Conservation (phyloP, 2,888 invertebrate species). For the Limenitis camilla region DNA sequence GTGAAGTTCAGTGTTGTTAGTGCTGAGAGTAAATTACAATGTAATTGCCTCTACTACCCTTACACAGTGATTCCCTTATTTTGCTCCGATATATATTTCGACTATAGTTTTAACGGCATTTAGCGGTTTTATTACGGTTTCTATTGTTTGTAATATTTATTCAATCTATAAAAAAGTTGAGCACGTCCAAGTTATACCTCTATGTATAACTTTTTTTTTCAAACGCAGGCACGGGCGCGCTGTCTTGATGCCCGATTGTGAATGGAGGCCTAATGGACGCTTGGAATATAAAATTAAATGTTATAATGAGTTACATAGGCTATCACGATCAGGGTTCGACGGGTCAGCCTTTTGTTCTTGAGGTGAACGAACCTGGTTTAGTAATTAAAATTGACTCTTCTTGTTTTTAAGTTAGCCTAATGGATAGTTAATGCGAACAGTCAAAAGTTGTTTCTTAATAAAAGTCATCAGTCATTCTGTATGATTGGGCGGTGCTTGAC, state of each 20-base stretch:
- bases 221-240: constrained; percentile 41
- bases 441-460: constrained; percentile 26
- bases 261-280: constrained; percentile 60
- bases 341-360: constrained; percentile 52
- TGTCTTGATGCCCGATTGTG: constrained; percentile 44
- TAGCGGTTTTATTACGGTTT: too few species aligned
- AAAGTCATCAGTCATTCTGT: constrained; percentile 24
- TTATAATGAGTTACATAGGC: constrained; percentile 62
- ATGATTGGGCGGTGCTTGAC: neutral
- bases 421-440: constrained; percentile 30
- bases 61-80: too few species aligned
- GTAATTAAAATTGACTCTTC: constrained; percentile 54
- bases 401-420: constrained; percentile 35
- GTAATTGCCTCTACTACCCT: too few species aligned
- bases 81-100: too few species aligned
- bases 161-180: too few species aligned
- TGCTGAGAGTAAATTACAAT: too few species aligned
- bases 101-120: too few species aligned
- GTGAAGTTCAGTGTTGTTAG: too few species aligned
- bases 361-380: constrained; percentile 46
- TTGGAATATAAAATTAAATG: constrained; percentile 63
- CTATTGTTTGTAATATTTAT: too few species aligned
- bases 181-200: neutral
- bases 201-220: neutral
- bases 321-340: constrained; percentile 47